Evolutionary conservation across 2,113 vertebrate species (phyloP), one percentile per base, ranked within the genome.

Genomic region (Eurystomus gularis): DNA sequence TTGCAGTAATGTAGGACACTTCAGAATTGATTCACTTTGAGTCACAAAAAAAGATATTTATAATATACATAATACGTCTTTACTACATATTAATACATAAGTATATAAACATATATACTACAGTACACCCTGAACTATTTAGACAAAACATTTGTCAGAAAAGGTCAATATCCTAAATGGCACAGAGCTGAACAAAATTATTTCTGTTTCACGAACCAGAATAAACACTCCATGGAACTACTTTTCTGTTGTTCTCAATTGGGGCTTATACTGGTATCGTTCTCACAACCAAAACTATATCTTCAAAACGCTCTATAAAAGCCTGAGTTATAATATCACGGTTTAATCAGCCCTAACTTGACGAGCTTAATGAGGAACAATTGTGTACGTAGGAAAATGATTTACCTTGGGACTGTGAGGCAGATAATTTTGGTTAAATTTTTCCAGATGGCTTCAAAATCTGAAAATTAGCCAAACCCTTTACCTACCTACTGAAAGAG

Each of bases 351-450:
- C 96, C 97, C 97, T 98, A 98, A 97, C 95, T 90, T 95, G 94
- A 97, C 75, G 92, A 86, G 55, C 69, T 96, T 97, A 98, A 98
- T 97, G 95, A 98, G 96, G 97, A 98, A 97, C 96, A 98, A 98
- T 97, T 98, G 97, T 98, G 71, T 90, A 96, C 97, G 97, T 98
- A 98, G 97, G 97, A 98, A 94, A 98, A 98, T 95, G 15, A 98
- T 98, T 98, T 98, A 98, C 98, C 97, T 93, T 92, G 97, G 96
- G 97, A 98, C 95, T 97, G 94, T 91, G 96, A 95, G 96, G 97
- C 96, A 98, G 97, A 98, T 98, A 97, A 98, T 98, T 98, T 98
- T 97, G 94, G 97, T 93, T 97, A 97, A 92, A 95, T 95, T 95
- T 98, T 98, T 98, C 97, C 98, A 97, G 94, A 94, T 98, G 98